phyloP scores from a whole-genome alignment of 2,888 invertebrate genomes.

The Leptinotarsa tumamoca region DNA sequence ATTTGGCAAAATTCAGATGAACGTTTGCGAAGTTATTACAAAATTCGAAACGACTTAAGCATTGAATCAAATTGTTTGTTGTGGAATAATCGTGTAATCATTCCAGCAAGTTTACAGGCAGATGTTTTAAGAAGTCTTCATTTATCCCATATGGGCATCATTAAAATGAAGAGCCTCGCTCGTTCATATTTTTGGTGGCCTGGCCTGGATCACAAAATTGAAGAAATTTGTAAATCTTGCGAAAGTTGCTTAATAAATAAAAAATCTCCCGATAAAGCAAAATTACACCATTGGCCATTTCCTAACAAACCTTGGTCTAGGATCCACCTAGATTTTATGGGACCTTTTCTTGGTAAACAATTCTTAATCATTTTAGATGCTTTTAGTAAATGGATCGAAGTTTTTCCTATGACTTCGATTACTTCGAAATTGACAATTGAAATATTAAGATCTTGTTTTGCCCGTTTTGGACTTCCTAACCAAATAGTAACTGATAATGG shows the following conservation, averaged over 20 bases:
- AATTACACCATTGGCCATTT: slow-evolving; percentile 26
- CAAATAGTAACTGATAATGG: too few species aligned
- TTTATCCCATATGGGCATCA: background rate
- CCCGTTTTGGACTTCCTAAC: too few species aligned
- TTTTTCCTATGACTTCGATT: too few species aligned
- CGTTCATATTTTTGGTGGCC: background rate
- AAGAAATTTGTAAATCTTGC: slow-evolving; percentile 21
- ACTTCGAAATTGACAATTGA: too few species aligned
- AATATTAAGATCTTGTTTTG: too few species aligned
- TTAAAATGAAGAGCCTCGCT: background rate
- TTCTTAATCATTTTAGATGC: slow-evolving; percentile 31
- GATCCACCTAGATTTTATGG: slow-evolving; percentile 37
- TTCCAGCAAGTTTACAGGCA: background rate
- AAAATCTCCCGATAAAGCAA: slow-evolving; percentile 26
- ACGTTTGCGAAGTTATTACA: too few species aligned
- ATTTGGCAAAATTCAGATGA: too few species aligned
- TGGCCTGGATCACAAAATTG: slow-evolving; percentile 12
- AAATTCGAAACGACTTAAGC: too few species aligned
- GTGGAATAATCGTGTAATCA: background rate
- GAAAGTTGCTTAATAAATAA: slow-evolving; percentile 29
- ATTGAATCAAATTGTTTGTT: background rate
- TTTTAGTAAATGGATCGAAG: background rate
- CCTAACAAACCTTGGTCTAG: slow-evolving; percentile 31
- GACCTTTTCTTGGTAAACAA: slow-evolving; percentile 28
- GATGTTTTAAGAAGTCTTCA: background rate